These are phyloP conservation scores for Chauna torquata DNA, from an alignment of 2,113 vertebrate species.

Conservation along the genomic window DNA sequence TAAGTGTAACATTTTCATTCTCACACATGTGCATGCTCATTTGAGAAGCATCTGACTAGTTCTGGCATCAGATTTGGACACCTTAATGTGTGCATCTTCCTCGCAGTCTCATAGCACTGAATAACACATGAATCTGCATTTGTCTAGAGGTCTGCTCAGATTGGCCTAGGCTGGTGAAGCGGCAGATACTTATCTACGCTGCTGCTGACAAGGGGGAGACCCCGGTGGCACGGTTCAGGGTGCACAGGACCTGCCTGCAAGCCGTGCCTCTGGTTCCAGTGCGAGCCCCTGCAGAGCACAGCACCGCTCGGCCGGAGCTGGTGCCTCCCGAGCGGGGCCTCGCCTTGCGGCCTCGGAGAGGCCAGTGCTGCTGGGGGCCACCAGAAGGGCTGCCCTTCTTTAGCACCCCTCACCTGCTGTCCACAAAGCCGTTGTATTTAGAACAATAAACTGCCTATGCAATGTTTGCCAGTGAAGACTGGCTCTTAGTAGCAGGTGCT, in stretches of 20 bases:
- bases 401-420: background rate
- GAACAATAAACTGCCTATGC: background rate
- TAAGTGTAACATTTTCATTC: slow-evolving; percentile 51
- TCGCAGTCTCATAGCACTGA: slow-evolving; percentile 45
- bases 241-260: background rate
- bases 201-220: background rate
- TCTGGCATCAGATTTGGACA: slow-evolving; percentile 55
- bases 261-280: background rate
- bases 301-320: rapidly evolving
- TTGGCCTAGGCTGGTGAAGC: background rate
- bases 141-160: slow-evolving; percentile 32
- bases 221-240: background rate
- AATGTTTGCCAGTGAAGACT: background rate
- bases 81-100: slow-evolving; percentile 47
- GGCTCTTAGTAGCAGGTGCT: background rate
- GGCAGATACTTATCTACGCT: background rate
- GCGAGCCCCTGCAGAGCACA: rapidly evolving
- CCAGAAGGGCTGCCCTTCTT: background rate
- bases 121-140: slow-evolving; percentile 49
- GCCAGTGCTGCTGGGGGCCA: background rate
- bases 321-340: background rate
- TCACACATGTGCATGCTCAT: slow-evolving; percentile 55
- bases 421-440: background rate
- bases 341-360: background rate
- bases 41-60: slow-evolving; percentile 62